Evolutionary conservation across 2,888 invertebrate species (phyloP), one percentile per base, ranked within the genome.

Genomic region (Caenorhabditis sp.): DNA sequence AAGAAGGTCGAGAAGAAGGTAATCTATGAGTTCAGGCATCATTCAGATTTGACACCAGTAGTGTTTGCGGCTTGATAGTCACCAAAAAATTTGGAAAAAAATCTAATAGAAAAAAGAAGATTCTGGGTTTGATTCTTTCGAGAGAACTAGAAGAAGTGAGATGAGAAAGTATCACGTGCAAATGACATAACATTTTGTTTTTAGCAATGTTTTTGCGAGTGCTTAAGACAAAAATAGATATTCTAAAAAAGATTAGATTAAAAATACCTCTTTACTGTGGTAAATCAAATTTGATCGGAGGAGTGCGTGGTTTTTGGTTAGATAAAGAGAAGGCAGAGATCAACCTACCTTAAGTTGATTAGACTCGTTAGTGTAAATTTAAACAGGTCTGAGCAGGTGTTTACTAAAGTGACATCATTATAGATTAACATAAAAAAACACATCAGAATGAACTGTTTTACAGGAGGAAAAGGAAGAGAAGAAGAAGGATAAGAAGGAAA

Each of bases 1-100:
- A 53, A 51, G 51, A 81, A 61, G 62, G 67, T 53, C 37, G 82
- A 82, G 62, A 72, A 82, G 65, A 77, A 72, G 76, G 76, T 76
- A 53, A 58, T 15, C 32, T n/a, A 40, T 20, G 32, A 32, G 8
- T 32, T 50, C 0, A 47, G 18, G 18, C 8, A 20, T 18, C 18
- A 47, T 18, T 47, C 15, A 9, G 18, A n/a, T 47, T 47, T 47
- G 47, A 18, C n/a, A 18, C 47, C 18, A 18, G 9, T 47, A 18
- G 47, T 47, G n/a, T n/a, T n/a, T 32, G 32, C 32, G 32, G 9
- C 5, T 32, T 11, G 40, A 13, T 11, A 40, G 9, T 40, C 40
- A 40, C 2, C 40, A 18, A 47, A n/a, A 3, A 18, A 47, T n/a
- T 9, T 2, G 20, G 22, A 44, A 64, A 58, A n/a, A 44, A 64